A percentile compares a stretch with the other conserved stretches of the same genome.
Evolutionary conservation across 1,140 invertebrate species (phyloP).

Genomic region (Eciton burchellii): DNA sequence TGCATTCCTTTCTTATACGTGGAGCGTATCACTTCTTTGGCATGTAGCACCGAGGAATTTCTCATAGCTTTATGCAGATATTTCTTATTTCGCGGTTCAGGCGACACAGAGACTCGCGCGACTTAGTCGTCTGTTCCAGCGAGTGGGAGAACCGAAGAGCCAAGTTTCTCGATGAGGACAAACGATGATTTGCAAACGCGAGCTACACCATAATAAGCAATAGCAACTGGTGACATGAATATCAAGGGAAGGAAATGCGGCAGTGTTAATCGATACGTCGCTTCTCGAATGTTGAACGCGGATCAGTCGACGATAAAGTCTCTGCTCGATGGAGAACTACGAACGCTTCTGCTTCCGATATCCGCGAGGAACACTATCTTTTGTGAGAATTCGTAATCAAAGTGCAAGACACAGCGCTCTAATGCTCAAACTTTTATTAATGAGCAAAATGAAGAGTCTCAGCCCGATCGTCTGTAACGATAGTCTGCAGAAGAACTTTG

Average conservation of each 20-base stretch:
- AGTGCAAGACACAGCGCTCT: too few relatives aligned
- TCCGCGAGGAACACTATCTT: neutral
- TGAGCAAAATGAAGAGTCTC: too few relatives aligned
- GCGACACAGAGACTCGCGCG: slow-evolving; percentile 18
- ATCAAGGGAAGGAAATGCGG: neutral
- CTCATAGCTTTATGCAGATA: slow-evolving; percentile 7
- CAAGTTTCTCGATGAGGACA: neutral
- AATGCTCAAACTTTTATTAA: too few relatives aligned
- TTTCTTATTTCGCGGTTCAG: slow-evolving; percentile 9
- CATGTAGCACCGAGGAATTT: slow-evolving; percentile 3
- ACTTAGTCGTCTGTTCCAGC: neutral
- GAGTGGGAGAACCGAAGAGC: neutral
- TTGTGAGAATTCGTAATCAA: neutral
- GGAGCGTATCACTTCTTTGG: neutral
- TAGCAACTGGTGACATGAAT: neutral
- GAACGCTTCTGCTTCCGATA: neutral
- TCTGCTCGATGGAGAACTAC: neutral
- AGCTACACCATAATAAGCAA: neutral
- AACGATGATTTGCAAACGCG: neutral
- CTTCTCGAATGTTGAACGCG: slow-evolving; percentile 18
- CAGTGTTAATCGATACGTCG: neutral
- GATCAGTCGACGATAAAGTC: neutral
- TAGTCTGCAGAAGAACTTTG: too few relatives aligned
- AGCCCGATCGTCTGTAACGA: too few relatives aligned
- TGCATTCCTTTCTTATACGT: slow-evolving; percentile 4